Evolutionary conservation across 2,888 invertebrate species (phyloP), one percentile per base, ranked within the genome.

Genomic region (Apoda limacodes): DNA sequence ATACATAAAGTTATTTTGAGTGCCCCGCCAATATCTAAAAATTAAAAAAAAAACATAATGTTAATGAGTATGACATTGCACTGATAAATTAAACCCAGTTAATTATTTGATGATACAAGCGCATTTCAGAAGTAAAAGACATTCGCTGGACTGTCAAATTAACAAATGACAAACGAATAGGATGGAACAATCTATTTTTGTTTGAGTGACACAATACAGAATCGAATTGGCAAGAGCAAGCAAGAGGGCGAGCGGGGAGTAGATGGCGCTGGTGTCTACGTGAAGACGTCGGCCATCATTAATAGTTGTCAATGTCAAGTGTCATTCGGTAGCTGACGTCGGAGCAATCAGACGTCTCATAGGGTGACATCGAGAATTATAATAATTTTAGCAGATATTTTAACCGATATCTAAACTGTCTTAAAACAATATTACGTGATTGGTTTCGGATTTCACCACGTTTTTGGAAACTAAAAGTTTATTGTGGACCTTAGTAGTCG

Each of bases 291-390:
- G 36, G 48, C 48, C 42, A 45, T 57, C 59, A 55, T 57, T 59
- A 57, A 53, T 55, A 48, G 50, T 46, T 56, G 58, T 60, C 60
- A 56, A 53, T 46, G 50, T 51, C 46, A 45, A 44, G 40, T 39
- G 48, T 47, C 51, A 48, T 39, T 34, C 30, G 23, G 28, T 25
- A 28, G 28, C 29, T 26, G 31, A 31, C 30, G 34, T 27, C 37
- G 40, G 26, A 22, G 36, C 28, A 35, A 41, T 41, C 30, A 30
- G 33, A 33, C 31, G 29, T 31, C 30, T 32, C 29, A 48, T 47
- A 48, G 46, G 47, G 43, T 46, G 46, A 46, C 46, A 45, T 42
- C 43, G 34, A 34, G 40, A 42, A 48, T 50, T 48, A 48, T 36
- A 43, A 45, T 46, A 43, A 46, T 45, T 48, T 45, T 40, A 38